Percentiles rank a stretch among this genome's conserved stretches.
Evolutionary conservation across 1,140 invertebrate genomes (phyloP).

Genomic region (Leguminivora glycinivorella): DNA sequence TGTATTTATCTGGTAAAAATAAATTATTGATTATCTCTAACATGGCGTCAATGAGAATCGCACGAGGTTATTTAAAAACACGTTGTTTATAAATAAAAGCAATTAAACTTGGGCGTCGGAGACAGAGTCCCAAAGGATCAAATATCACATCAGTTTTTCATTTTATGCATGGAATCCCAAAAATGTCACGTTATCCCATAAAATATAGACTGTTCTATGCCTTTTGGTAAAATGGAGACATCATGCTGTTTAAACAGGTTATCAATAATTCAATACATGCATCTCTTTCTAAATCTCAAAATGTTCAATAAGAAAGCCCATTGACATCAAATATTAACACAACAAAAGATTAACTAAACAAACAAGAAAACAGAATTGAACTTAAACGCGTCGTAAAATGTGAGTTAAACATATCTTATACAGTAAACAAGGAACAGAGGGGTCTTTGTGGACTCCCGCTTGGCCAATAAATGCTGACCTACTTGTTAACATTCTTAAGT

Average conservation of each 20-base stretch:
- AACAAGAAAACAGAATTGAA: slow-evolving; percentile 4
- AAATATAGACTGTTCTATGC: background rate
- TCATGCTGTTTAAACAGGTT: background rate
- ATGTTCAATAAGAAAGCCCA: background rate
- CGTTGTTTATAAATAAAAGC: too few species aligned
- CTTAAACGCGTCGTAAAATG: slow-evolving; percentile 9
- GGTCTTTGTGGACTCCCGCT: background rate
- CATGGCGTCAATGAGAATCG: too few species aligned
- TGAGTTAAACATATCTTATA: slow-evolving; percentile 18
- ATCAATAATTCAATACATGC: background rate
- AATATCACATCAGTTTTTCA: too few species aligned
- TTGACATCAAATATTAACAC: slow-evolving; percentile 20
- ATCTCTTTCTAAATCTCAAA: background rate
- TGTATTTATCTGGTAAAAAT: too few species aligned
- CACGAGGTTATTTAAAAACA: too few species aligned
- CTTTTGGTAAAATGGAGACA: background rate
- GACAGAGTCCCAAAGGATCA: too few species aligned
- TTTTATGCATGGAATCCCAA: background rate
- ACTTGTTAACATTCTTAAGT: too few species aligned
- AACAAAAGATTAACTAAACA: slow-evolving; percentile 20
- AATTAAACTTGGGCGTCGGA: too few species aligned
- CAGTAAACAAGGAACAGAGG: slow-evolving; percentile 16
- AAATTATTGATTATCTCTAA: too few species aligned
- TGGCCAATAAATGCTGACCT: slow-evolving; percentile 1
- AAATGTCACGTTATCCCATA: background rate